phyloP scores from a whole-genome alignment of 2,113 vertebrate genomes.

The rat (Rattus norvegicus) region DNA sequence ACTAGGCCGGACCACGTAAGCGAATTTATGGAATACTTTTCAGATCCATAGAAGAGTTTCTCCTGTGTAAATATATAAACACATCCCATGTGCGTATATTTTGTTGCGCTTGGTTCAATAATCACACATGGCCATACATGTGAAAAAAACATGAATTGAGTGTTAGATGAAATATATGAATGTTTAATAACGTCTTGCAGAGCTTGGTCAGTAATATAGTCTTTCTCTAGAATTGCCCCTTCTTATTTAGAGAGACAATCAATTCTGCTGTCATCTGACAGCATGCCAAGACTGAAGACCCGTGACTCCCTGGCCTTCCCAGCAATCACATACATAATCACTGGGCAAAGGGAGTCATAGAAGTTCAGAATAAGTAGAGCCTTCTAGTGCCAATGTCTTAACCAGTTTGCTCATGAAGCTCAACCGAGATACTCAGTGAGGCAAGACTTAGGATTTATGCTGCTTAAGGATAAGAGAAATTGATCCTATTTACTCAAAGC shows the following conservation, averaged over 20 bases:
- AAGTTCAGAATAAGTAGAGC: rapidly evolving
- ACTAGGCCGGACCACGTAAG: neutral
- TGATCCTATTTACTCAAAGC: neutral
- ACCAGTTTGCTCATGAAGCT: neutral
- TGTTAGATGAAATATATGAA: neutral
- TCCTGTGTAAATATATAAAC: neutral
- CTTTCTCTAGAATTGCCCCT: neutral
- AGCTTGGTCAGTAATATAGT: neutral
- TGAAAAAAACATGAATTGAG: neutral
- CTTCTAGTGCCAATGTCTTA: neutral
- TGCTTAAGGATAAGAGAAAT: neutral
- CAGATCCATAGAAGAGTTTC: neutral
- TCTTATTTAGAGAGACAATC: neutral
- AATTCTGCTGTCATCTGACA: too few relatives aligned
- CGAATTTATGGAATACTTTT: neutral
- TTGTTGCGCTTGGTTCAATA: neutral
- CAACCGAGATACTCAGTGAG: neutral
- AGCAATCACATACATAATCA: neutral
- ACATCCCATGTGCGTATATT: neutral
- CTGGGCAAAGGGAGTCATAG: neutral
- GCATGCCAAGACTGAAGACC: neutral
- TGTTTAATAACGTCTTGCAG: neutral
- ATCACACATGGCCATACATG: neutral
- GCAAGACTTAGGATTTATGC: neutral
- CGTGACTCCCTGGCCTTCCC: neutral